These are phyloP conservation scores for Athene noctua DNA, from an alignment of 2,113 vertebrate genomes.

Conservation along the genomic window DNA sequence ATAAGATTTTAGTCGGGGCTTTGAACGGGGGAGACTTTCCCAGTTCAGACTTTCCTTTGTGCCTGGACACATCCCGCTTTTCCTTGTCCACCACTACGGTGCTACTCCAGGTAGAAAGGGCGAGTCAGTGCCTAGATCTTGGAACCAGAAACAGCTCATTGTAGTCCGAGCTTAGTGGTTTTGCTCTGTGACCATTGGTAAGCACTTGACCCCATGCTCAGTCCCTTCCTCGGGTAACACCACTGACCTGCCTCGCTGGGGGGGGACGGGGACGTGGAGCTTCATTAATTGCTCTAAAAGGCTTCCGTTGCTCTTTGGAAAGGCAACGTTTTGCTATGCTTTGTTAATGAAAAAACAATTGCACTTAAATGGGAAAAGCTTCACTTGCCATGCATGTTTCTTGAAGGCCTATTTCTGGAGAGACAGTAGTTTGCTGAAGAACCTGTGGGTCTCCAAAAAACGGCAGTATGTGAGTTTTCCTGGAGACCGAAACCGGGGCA, in stretches of 20 bases:
- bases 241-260: neutral
- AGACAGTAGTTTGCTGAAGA: slow-evolving; percentile 90
- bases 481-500: slow-evolving; percentile 77
- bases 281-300: neutral
- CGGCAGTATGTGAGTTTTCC: slow-evolving; percentile 86
- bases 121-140: neutral
- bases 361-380: neutral
- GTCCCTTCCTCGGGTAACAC: neutral
- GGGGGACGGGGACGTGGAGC: neutral
- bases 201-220: neutral
- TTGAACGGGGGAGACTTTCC: neutral
- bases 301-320: neutral
- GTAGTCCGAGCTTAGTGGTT: neutral
- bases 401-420: slow-evolving; percentile 93
- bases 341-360: neutral
- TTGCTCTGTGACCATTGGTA: neutral
- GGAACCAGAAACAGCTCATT: neutral
- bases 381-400: slow-evolving; percentile 59
- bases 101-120: neutral
- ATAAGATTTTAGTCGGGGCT: neutral
- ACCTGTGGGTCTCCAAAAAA: slow-evolving; percentile 85
- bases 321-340: neutral
- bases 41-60: neutral
- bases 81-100: neutral
- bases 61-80: neutral